Percentiles rank a stretch among this genome's conserved stretches.
Conservation (phyloP, 2,888 invertebrate genomes). For the Clunio marinus region DNA sequence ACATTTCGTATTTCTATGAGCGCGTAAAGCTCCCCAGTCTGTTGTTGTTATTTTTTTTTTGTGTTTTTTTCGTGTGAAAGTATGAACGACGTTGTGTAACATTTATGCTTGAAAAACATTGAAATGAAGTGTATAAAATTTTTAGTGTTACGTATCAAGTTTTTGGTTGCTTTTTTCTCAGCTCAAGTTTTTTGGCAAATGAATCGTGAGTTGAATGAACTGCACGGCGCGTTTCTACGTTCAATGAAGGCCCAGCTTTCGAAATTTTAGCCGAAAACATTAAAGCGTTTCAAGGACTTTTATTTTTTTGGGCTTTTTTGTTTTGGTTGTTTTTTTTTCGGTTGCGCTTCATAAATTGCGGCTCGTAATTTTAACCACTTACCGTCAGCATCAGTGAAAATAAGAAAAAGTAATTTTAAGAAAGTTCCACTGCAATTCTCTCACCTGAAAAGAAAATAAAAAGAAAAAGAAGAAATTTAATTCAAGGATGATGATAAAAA, state of each 20-base stretch:
- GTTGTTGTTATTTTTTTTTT: not conserved
- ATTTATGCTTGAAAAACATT: conserved; percentile 35
- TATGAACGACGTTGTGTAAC: conserved; percentile 32
- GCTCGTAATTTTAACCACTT: not conserved
- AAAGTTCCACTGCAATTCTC: not conserved
- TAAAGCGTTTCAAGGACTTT: conserved; percentile 31
- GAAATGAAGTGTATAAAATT: conserved; percentile 28
- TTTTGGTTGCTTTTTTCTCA: no score
- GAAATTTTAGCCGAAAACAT: conserved; percentile 24
- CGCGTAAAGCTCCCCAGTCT: not conserved
- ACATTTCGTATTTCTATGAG: not conserved
- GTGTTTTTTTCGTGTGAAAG: conserved; percentile 2
- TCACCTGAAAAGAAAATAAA: conserved; percentile 11
- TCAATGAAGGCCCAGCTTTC: conserved; percentile 20
- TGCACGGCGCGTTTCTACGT: not conserved
- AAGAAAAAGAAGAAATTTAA: not conserved
- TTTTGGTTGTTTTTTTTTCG: not conserved
- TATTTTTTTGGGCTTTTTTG: not conserved
- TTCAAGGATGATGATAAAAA: conserved; percentile 13
- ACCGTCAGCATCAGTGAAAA: not conserved
- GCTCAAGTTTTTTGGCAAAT: conserved; percentile 13
- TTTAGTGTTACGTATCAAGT: conserved; percentile 16
- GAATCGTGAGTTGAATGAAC: conserved; percentile 32
- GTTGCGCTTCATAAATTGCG: not conserved
- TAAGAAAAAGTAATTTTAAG: not conserved